Conservation (phyloP, 2,797 vertebrate genomes). For the Geotria australis region DNA sequence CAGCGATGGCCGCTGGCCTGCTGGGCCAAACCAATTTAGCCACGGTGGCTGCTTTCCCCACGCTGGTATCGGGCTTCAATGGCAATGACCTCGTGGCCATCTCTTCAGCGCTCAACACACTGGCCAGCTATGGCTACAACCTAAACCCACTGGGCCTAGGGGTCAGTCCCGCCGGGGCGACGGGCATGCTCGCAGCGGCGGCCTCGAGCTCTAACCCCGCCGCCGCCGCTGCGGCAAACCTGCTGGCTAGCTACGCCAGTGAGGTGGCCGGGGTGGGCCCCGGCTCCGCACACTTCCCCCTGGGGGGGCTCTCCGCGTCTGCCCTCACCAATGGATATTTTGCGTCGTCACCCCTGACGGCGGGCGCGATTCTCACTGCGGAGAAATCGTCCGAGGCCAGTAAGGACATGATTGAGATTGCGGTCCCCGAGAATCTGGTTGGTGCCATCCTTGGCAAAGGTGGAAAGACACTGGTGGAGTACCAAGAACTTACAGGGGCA, state of each 20-base stretch:
- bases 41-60: slow-evolving; percentile 45
- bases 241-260: slow-evolving; percentile 50
- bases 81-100: slow-evolving; percentile 75
- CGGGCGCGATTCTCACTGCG: slow-evolving; percentile 45
- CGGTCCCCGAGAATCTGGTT: slow-evolving; percentile 75
- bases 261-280: slow-evolving; percentile 30
- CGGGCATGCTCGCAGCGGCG: slow-evolving; percentile 50
- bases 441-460: slow-evolving; percentile 82
- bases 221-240: slow-evolving; percentile 52
- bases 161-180: slow-evolving; percentile 52
- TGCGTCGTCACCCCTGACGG: slow-evolving; percentile 34
- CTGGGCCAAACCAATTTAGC: slow-evolving; percentile 48
- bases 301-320: slow-evolving; percentile 8
- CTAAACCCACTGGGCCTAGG: slow-evolving; percentile 64
- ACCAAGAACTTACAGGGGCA: slow-evolving; percentile 82
- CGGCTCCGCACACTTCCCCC: slow-evolving; percentile 18
- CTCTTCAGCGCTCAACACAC: slow-evolving; percentile 64
- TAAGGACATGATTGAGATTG: slow-evolving; percentile 84
- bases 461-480: slow-evolving; percentile 80
- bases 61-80: slow-evolving; percentile 31
- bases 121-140: slow-evolving; percentile 84
- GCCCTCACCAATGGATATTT: slow-evolving; percentile 51
- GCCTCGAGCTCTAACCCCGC: slow-evolving; percentile 60
- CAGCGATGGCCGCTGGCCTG: slow-evolving; percentile 35
- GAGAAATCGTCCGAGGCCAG: slow-evolving; percentile 59